phyloP scores from a whole-genome alignment of 2,113 vertebrate species.

The Xyrauchen texanus region DNA sequence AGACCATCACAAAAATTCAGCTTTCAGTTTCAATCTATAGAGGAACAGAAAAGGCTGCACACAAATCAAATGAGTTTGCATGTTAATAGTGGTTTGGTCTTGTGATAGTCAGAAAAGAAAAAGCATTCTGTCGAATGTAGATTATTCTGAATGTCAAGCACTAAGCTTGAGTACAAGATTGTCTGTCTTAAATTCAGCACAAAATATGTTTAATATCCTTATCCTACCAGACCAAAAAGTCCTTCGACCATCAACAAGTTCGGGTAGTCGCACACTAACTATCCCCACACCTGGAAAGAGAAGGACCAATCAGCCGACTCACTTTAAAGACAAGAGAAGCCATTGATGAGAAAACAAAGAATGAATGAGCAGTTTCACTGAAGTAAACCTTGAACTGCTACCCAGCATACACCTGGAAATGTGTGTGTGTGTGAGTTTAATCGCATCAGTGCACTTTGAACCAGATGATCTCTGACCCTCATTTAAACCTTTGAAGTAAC shows the following conservation, averaged over 20 bases:
- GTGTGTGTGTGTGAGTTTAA: background rate
- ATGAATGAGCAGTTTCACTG: conserved; percentile 4
- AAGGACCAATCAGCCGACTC: background rate
- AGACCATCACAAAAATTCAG: background rate
- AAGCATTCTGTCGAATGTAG: background rate
- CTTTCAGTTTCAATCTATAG: conserved; percentile 12
- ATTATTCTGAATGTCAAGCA: no score
- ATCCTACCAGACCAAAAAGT: background rate
- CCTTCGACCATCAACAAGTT: background rate
- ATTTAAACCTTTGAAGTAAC: background rate
- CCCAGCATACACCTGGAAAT: background rate
- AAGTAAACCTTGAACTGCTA: conserved; percentile 16
- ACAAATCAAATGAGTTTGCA: background rate
- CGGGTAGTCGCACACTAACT: background rate
- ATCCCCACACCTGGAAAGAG: background rate
- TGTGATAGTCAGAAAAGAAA: background rate
- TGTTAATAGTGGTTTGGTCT: conserved; percentile 1
- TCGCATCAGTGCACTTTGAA: conserved; percentile 25
- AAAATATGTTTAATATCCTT: background rate
- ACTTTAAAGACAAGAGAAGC: conserved; percentile 1
- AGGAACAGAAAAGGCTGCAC: background rate
- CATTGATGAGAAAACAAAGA: background rate
- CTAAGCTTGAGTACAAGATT: no score
- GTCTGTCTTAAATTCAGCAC: background rate
- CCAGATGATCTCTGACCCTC: conserved; percentile 26